Base-by-base conservation (phyloP, 2,888 invertebrate genomes). In the Oasisia sp. region DNA sequence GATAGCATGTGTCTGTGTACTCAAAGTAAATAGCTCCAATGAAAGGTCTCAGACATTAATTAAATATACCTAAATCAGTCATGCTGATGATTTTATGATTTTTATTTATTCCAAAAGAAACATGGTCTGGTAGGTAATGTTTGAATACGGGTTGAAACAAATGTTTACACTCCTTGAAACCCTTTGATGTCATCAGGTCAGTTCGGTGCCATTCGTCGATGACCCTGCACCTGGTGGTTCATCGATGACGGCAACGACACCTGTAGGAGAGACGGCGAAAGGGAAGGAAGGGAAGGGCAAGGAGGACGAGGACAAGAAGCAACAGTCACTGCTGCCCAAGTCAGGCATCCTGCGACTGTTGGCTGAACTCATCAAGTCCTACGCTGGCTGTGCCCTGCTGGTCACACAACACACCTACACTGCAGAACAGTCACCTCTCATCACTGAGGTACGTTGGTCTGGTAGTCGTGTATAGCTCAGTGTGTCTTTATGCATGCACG, bases 311-410 rank as follows among this genome's bases (percentile, higher is more conserved):
- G 95, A 95, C 19, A 92, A 89, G 74, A 94, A 94, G 92, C 95
- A 94, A 91, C 94, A 94, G 92, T 97, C 98, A 0, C 96, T 98
- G 91, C 95, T 98, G 12, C 97, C 98, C 0, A 98, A 98, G 94
- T 98, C 98, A 0, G 97, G 97, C 27, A 97, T 98, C 92, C 96
- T 98, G 90, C 97, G 98, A 94, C 97, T 98, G 93, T 96, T 98
- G 91, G 98, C 98, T 0, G 98, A 98, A 95, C 97, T 98, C 4
- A 97, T 98, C 0, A 97, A 98, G 14, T 98, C 98, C 0, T 98
- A 98, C 95, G 97, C 97, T 45, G 97, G 97, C 19, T 97, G 98
- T 94, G 98, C 98, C 19, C 97, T 97, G 94, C 96, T 98, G 0
- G 97, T 98, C n/a, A 97, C 98, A 0, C 97, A 98, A 93, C 97